These are phyloP conservation scores for Ectropis grisescens DNA, from an alignment of 1,140 invertebrate species.

Conservation along the genomic window DNA sequence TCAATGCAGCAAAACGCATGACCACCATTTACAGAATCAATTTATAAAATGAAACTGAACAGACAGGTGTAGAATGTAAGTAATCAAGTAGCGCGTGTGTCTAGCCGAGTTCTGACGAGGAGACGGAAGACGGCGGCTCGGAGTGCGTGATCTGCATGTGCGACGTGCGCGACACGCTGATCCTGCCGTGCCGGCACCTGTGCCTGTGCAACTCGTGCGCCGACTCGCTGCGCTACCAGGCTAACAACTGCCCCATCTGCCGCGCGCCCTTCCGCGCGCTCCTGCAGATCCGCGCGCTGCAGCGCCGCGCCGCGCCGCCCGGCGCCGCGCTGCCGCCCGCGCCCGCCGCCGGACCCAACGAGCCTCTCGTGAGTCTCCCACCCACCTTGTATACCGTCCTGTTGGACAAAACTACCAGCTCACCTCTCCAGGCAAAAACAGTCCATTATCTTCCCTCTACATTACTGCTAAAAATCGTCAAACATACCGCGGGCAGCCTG, in stretches of 20 bases:
- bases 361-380: constrained; percentile 59
- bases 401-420: constrained; percentile 9
- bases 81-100: too few relatives aligned
- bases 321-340: too few relatives aligned
- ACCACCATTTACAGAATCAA: too few relatives aligned
- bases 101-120: constrained; percentile 84
- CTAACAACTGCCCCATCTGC: constrained; percentile 99
- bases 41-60: too few relatives aligned
- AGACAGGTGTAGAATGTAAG: too few relatives aligned
- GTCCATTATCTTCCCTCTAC: too few relatives aligned
- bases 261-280: constrained; percentile 96
- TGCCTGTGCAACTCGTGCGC: constrained; percentile 98
- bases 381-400: not conserved
- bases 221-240: constrained; percentile 96
- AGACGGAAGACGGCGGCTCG: constrained; percentile 95
- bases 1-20: too few relatives aligned
- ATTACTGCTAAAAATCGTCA: too few relatives aligned
- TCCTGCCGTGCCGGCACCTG: constrained; percentile 97
- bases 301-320: constrained; percentile 79
- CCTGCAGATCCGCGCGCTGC: constrained; percentile 94
- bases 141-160: constrained; percentile 99
- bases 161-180: constrained; percentile 96
- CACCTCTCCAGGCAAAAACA: too few relatives aligned
- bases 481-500: too few relatives aligned
- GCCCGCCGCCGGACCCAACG: constrained; percentile 63